Evolutionary conservation across 2,888 invertebrate genomes (phyloP).

Genomic region (Sceliomorpha sp.): DNA sequence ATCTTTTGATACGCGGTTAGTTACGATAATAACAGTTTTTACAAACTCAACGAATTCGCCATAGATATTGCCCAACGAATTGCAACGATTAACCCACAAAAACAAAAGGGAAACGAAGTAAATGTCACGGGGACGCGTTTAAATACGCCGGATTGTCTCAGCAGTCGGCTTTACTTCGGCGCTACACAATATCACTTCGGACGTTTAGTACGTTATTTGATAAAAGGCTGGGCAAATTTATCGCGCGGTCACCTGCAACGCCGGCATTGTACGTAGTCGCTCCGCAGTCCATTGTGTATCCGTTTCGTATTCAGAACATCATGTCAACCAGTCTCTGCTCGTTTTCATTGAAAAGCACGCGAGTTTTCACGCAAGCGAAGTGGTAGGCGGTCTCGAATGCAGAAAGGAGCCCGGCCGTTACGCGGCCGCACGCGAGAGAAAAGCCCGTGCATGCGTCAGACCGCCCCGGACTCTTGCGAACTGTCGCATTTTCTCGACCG

Average conservation of each 20-base stretch:
- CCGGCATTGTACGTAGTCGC: constrained; percentile 63
- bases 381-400: constrained; percentile 17
- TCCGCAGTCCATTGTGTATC: constrained; percentile 63
- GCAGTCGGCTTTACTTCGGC: constrained; percentile 33
- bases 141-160: constrained; percentile 39
- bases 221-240: constrained; percentile 74
- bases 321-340: constrained; percentile 41
- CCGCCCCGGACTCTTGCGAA: constrained; percentile 8
- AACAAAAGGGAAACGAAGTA: constrained; percentile 32
- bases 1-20: no score
- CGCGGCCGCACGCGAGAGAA: constrained; percentile 9
- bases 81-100: constrained; percentile 16
- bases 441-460: constrained; percentile 15
- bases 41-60: no score
- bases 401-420: constrained; percentile 16
- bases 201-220: constrained; percentile 67
- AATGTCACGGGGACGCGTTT: constrained; percentile 32
- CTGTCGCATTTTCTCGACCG: constrained; percentile 10
- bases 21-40: no score
- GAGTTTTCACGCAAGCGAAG: constrained; percentile 47
- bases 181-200: constrained; percentile 67
- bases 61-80: not conserved
- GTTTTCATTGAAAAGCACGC: constrained; percentile 53
- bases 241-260: constrained; percentile 66
- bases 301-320: constrained; percentile 44